phyloP scores from a whole-genome alignment of 1,140 invertebrate genomes.

The Aricia agestis region DNA sequence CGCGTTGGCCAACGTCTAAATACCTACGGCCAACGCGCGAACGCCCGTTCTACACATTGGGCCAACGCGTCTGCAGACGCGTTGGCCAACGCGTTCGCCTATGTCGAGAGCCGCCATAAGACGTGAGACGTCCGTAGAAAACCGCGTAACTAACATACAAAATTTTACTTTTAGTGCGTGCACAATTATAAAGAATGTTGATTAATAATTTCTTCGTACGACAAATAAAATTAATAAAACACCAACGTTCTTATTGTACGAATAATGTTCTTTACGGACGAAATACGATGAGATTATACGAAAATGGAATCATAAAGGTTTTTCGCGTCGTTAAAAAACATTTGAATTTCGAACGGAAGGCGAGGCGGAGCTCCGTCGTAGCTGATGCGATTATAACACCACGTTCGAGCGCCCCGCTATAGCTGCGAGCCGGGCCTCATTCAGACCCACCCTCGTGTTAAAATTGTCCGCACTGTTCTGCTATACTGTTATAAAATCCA shows the following conservation, averaged over 20 bases:
- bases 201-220: too few species aligned
- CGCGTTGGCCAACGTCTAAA: too few species aligned
- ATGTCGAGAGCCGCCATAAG: too few species aligned
- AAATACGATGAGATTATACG: constrained; percentile 5
- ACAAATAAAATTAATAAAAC: neutral
- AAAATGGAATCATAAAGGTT: constrained; percentile 57
- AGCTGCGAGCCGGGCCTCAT: constrained; percentile 45
- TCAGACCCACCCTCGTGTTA: constrained; percentile 61
- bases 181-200: too few species aligned
- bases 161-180: too few species aligned
- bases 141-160: too few species aligned
- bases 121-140: too few species aligned
- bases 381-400: constrained; percentile 67
- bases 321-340: constrained; percentile 67
- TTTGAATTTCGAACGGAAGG: constrained; percentile 45
- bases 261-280: constrained; percentile 7
- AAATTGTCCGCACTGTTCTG: constrained; percentile 69
- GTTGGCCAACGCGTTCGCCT: too few species aligned
- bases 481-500: constrained; percentile 65
- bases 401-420: constrained; percentile 58
- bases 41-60: too few species aligned
- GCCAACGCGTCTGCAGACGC: too few species aligned
- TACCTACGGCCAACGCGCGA: too few species aligned
- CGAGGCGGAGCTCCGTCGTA: constrained; percentile 31
- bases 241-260: neutral